Evolutionary conservation across 2,888 invertebrate species (phyloP).

Genomic region (Brachynemurus nebulosus): DNA sequence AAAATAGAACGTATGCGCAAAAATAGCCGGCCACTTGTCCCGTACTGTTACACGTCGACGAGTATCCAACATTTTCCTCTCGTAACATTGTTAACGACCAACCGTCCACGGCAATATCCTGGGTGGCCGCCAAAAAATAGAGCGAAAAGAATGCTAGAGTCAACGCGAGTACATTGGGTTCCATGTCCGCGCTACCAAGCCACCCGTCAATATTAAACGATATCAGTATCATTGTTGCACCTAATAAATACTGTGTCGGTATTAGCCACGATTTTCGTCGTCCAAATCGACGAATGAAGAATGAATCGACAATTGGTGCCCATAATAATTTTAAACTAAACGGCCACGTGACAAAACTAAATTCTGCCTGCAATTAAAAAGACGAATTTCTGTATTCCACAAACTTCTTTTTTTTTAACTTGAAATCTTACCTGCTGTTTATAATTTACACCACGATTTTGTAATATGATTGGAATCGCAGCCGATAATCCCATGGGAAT

Average conservation of each 20-base stretch:
- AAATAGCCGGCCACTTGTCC: conserved; percentile 98
- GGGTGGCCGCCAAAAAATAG: conserved; percentile 95
- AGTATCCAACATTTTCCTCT: conserved; percentile 92
- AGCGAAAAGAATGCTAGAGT: conserved; percentile 79
- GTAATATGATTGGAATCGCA: conserved; percentile 90
- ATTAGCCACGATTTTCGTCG: conserved; percentile 91
- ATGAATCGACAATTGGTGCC: conserved; percentile 95
- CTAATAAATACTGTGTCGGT: conserved; percentile 85
- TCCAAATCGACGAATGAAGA: conserved; percentile 74
- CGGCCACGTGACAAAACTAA: conserved; percentile 91
- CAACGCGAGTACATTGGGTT: conserved; percentile 60
- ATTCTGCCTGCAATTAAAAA: conserved; percentile 72
- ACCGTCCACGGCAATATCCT: conserved; percentile 98
- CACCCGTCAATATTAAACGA: conserved; percentile 62
- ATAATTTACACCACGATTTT: conserved; percentile 84
- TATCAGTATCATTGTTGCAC: conserved; percentile 76
- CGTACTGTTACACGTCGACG: conserved; percentile 96
- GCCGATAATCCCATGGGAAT: conserved; percentile 88
- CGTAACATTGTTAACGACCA: conserved; percentile 99
- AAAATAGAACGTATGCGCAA: conserved; percentile 89
- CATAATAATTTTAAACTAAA: conserved; percentile 87
- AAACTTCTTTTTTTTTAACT: not conserved
- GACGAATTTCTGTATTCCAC: conserved; percentile 20
- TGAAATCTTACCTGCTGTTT: conserved; percentile 62
- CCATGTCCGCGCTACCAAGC: conserved; percentile 48